phyloP scores from a whole-genome alignment of 2,113 vertebrate genomes.

The Stegastes partitus region DNA sequence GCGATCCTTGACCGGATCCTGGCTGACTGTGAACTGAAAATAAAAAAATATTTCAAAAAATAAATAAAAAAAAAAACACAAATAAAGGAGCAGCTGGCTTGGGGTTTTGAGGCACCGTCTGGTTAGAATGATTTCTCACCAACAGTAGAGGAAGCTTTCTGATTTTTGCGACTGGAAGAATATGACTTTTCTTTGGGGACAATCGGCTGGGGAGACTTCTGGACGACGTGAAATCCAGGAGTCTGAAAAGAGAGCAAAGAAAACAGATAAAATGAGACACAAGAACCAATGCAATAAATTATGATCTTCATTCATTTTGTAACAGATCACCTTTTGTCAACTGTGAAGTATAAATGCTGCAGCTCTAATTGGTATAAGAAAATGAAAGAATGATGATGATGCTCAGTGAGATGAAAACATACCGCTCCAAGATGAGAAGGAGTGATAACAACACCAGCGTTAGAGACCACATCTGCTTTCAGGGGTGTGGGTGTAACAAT shows the following conservation, averaged over 20 bases:
- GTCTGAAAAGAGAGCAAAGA: conserved; percentile 76
- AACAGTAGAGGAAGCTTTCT: conserved; percentile 81
- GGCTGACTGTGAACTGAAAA: conserved; percentile 83
- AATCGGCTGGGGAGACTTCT: conserved; percentile 77
- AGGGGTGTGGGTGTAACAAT: conserved; percentile 90
- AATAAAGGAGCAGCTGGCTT: not conserved
- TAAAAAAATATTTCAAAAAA: too few species aligned
- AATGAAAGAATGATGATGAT: not conserved
- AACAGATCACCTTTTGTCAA: too few species aligned
- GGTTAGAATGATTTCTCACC: conserved; percentile 79
- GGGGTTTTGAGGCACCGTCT: not conserved
- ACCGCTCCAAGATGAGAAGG: conserved; percentile 89
- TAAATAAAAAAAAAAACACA: not conserved
- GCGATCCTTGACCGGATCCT: conserved; percentile 89
- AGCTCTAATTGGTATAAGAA: not conserved
- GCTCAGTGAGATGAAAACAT: conserved; percentile 57
- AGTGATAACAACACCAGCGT: conserved; percentile 88
- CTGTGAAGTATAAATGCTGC: too few species aligned
- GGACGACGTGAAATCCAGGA: conserved; percentile 84
- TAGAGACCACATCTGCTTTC: conserved; percentile 89
- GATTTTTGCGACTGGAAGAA: conserved; percentile 80
- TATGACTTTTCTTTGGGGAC: conserved; percentile 89
- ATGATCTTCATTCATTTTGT: not conserved
- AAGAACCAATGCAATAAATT: not conserved
- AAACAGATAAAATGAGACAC: not conserved